Evolutionary conservation across 2,888 invertebrate genomes (phyloP), one percentile per base, ranked within the genome.

Genomic region (Archaeoteleia sp.): DNA sequence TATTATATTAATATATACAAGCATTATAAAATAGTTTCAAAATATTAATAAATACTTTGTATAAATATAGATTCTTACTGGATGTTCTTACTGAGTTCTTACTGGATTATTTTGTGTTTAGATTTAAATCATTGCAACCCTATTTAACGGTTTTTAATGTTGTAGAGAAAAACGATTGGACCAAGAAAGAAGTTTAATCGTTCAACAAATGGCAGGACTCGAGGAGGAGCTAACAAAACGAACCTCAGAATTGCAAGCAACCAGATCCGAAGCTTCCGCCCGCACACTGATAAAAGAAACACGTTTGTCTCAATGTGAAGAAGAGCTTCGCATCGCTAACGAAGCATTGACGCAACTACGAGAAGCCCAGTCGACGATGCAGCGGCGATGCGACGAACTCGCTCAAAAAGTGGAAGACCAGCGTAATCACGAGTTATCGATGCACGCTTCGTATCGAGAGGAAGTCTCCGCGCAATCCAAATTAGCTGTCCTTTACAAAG

Each of bases 381-480:
- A 91, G 80, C 90, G 91, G 76, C 92, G 93, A 70, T 90, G 91
- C 74, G 93, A 94, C 78, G 89, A 91, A 67, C 90, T 93, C 58
- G 82, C 86, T 1, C 87, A 89, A 67, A 88, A 87, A 80, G 86
- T 81, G 75, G 88, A 87, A 87, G 91, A 87, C 87, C 85, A 85
- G 32, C 70, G 85, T 13, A 78, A 74, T 2, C 83, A 83, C 10
- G 85, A 85, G 72, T 65, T 84, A 1, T 71, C 82, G 8, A 83
- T 85, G 81, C 81, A 84, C 54, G 68, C 82, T 20, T 91, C 89
- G 86, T 95, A 88, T 88, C 90, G 82, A 89, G 95, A 93, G 76
- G 96, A 98, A 87, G 87, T 97, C 10, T 90, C 92, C 63, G 93
- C 95, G 1, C 95, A 96, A 86, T 91, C 91, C 0, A 94, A 93